Base-by-base conservation (phyloP, 35 echinoderm and acorn worm species). In the Chiridota heheva region DNA sequence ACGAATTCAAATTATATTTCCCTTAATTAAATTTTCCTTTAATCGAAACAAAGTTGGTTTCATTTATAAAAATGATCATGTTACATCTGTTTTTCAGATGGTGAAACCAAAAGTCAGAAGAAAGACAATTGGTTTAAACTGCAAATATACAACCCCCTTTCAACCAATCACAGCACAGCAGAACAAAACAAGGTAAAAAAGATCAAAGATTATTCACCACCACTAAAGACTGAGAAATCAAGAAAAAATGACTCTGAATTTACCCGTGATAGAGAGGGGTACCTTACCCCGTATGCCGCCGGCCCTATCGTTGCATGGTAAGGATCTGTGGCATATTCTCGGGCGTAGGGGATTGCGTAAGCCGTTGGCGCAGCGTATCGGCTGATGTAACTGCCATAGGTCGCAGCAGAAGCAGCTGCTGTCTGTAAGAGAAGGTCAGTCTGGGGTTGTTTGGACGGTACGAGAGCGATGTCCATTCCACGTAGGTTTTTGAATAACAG, bases 341-440 rank as follows among this genome's bases (percentile, higher is more conserved):
- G 44, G 39, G 87, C 87, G 62, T 96, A 96, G 16, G 92, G 92
- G 71, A 96, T 96, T 29, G 92, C 92, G 77, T 96, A 96, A 48
- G 92, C 92, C 37, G 92, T 78, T 16, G 92, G 87, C 39, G 82
- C 57, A 18, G 88, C 88, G 48, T 96, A 96, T 5, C 92, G 88
- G 77, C 92, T 96, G 73, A 96, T 90, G 87, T 96, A 96, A 62
- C 87, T 81, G 31, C 87, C 87, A 42, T 96, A 96, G 3, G 68
- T 62, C 7, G 91, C 86, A 18, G 91, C 91, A 27, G 89, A 80
- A 36, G 92, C 92, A 26, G 86, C 86, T 8, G 87, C 87, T 32
- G 76, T 96, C 92, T 96, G 92, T 73, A 96, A 96, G 56, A 96
- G 87, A 96, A 96, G 92, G 82, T 96, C 92, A 69, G 86, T 90